Conservation (phyloP, 2,888 invertebrate species). For the Acheta domesticus region DNA sequence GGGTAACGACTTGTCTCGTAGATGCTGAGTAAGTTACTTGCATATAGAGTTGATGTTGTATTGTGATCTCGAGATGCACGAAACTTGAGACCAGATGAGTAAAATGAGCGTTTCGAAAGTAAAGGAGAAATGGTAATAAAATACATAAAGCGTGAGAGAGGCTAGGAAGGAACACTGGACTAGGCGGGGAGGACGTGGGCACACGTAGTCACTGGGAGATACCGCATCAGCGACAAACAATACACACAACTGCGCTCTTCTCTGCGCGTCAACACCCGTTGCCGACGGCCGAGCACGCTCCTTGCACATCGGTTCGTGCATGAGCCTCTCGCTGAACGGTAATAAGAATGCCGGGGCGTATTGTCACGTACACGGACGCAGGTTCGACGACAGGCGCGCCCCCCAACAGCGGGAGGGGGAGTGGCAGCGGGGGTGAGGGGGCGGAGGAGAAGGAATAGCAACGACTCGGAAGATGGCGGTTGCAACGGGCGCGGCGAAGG, state of each 20-base stretch:
- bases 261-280: background rate
- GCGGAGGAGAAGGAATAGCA: background rate
- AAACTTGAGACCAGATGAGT: too few species aligned
- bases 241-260: background rate
- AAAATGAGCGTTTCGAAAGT: too few species aligned
- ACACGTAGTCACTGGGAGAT: background rate
- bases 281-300: background rate
- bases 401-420: background rate
- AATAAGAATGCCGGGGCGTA: background rate
- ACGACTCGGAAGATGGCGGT: too few species aligned
- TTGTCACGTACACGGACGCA: slow-evolving; percentile 9
- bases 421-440: background rate
- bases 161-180: too few species aligned
- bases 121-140: too few species aligned
- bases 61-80: too few species aligned
- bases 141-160: too few species aligned
- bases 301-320: background rate
- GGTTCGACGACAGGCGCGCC: background rate
- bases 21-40: too few species aligned
- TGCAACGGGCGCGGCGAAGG: too few species aligned
- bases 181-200: background rate
- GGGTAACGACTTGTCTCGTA: too few species aligned
- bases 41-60: too few species aligned
- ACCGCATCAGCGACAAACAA: background rate
- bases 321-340: background rate